phyloP scores from a whole-genome alignment of 2,113 vertebrate genomes.

The Colaptes auratus region DNA sequence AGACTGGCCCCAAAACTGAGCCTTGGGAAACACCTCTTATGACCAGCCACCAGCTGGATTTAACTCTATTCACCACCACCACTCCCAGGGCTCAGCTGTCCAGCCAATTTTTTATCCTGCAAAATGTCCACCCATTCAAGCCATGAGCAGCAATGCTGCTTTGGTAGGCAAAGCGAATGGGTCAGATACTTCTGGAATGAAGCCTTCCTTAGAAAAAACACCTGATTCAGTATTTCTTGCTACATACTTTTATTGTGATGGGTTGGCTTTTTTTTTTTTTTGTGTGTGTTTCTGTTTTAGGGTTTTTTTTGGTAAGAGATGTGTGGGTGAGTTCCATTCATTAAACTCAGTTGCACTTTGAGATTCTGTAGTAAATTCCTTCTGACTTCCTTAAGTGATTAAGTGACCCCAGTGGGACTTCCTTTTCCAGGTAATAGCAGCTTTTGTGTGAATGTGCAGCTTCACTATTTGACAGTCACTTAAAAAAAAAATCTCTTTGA shows the following conservation, averaged over 20 bases:
- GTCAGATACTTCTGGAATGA: background rate
- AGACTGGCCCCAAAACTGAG: too few species aligned
- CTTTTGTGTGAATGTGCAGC: background rate
- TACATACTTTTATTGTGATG: background rate
- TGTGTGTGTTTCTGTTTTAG: too few species aligned
- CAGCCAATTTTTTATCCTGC: too few species aligned
- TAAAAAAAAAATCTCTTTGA: slow-evolving; percentile 35
- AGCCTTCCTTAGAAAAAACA: background rate
- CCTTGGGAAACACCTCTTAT: too few species aligned
- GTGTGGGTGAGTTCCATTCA: background rate
- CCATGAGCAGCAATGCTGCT: background rate
- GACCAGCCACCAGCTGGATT: too few species aligned
- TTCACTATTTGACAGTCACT: slow-evolving; percentile 8
- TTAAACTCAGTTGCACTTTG: background rate
- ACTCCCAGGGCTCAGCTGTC: too few species aligned
- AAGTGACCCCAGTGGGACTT: slow-evolving; percentile 24
- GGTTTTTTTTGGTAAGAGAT: background rate
- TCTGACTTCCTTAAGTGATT: slow-evolving; percentile 21
- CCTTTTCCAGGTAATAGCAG: slow-evolving; percentile 37
- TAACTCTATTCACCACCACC: too few species aligned
- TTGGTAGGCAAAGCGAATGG: background rate
- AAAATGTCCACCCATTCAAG: too few species aligned
- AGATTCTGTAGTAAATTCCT: slow-evolving; percentile 3
- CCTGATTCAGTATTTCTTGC: background rate
- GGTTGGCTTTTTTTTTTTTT: too few species aligned